Evolutionary conservation across 2,113 vertebrate genomes (phyloP).

Genomic region (Mugil cephalus): DNA sequence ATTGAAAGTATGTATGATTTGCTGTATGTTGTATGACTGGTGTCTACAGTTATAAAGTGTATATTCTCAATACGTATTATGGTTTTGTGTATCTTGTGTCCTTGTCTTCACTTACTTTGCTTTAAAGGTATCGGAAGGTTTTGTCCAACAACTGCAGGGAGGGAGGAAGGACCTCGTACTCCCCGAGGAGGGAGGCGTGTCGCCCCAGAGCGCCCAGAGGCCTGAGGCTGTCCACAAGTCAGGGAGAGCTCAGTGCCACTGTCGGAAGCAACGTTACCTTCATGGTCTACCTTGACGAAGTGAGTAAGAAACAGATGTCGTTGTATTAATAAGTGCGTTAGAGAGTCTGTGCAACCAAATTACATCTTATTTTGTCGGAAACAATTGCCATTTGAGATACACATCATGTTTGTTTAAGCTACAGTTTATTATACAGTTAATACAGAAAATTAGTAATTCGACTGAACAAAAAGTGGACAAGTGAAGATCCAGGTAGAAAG

Average conservation of each 20-base stretch:
- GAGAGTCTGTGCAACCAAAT: neutral
- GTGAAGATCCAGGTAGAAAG: no score
- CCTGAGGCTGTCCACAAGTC: constrained; percentile 87
- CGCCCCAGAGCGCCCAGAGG: constrained; percentile 89
- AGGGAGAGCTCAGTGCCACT: constrained; percentile 87
- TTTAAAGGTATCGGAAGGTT: constrained; percentile 91
- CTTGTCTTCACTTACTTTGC: neutral
- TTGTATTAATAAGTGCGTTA: neutral
- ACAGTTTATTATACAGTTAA: no score
- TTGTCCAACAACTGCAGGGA: constrained; percentile 96
- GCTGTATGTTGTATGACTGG: no score
- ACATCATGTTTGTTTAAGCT: no score
- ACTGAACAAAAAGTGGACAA: no score
- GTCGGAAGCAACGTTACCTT: constrained; percentile 93
- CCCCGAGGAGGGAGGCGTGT: constrained; percentile 89
- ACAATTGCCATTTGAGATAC: no score
- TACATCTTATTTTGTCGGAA: no score
- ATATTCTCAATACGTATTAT: neutral
- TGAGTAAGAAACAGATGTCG: constrained; percentile 65
- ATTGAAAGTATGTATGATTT: no score
- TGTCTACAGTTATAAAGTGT: no score
- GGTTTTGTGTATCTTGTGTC: neutral
- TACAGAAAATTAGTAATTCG: no score
- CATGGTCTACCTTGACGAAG: constrained; percentile 91
- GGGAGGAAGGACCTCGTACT: constrained; percentile 87